Conservation (phyloP, 2,113 vertebrate species). For the Pagrus major region DNA sequence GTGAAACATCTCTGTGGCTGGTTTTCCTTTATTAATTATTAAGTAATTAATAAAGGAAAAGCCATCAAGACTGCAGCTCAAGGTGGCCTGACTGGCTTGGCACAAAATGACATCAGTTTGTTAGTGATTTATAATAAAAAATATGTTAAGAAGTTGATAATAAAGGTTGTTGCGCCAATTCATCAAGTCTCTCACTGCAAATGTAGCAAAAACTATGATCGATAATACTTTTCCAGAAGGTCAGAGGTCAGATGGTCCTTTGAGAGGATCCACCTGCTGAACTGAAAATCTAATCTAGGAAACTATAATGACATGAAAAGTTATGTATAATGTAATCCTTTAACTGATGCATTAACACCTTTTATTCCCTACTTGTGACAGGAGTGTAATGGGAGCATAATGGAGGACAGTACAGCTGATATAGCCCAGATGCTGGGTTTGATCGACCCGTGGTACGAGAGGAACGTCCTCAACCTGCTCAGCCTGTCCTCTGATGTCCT, state of each 20-base stretch:
- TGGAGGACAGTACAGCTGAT: slow-evolving; percentile 87
- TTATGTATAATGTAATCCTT: not conserved
- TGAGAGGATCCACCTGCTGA: too few relatives aligned
- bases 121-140: too few relatives aligned
- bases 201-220: too few relatives aligned
- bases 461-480: slow-evolving; percentile 92
- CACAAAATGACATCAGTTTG: too few relatives aligned
- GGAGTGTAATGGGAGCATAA: slow-evolving; percentile 36
- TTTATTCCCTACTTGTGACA: slow-evolving; percentile 7
- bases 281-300: not conserved
- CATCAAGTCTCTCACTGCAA: not conserved
- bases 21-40: too few relatives aligned
- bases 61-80: too few relatives aligned
- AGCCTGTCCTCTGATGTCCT: slow-evolving; percentile 90
- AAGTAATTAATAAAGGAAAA: too few relatives aligned
- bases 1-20: too few relatives aligned
- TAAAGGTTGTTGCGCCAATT: not conserved
- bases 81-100: too few relatives aligned
- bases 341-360: not conserved
- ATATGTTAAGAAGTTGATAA: not conserved
- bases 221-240: not conserved
- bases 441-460: slow-evolving; percentile 95
- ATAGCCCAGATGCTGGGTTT: slow-evolving; percentile 92
- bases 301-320: not conserved
- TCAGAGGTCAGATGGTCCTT: not conserved